These are phyloP conservation scores for Drosophila burlai DNA, from an alignment of 1,140 invertebrate genomes.

Conservation along the genomic window DNA sequence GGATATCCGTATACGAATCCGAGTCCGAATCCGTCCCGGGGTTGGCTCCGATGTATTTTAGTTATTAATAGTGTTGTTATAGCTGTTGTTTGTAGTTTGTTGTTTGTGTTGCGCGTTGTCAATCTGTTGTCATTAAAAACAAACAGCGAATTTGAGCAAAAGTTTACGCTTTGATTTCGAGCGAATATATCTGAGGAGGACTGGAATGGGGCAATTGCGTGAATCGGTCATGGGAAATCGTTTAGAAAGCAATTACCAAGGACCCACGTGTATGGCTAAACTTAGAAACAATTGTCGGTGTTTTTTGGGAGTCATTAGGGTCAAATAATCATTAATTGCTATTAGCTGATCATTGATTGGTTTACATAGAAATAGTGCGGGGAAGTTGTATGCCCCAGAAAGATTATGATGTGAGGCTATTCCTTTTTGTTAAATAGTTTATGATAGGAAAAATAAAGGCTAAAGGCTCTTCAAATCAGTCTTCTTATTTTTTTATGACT, in stretches of 20 bases:
- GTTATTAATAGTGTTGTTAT: slow-evolving; percentile 77
- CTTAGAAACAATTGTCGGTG: background rate
- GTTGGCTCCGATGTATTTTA: slow-evolving; percentile 58
- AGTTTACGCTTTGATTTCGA: slow-evolving; percentile 49
- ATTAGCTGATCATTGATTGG: background rate
- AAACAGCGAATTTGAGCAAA: slow-evolving; percentile 61
- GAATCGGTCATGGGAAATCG: slow-evolving; percentile 9
- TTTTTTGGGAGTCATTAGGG: slow-evolving; percentile 4
- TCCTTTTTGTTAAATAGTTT: too few relatives aligned
- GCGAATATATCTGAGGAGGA: background rate
- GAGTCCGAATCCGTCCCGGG: slow-evolving; percentile 13
- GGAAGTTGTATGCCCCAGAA: background rate
- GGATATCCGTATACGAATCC: slow-evolving; percentile 6
- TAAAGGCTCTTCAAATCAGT: too few relatives aligned
- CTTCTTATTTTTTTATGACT: background rate
- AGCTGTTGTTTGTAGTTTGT: slow-evolving; percentile 28
- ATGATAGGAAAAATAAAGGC: too few relatives aligned
- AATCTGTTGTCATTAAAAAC: slow-evolving; percentile 80
- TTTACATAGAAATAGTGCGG: background rate
- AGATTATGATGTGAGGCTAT: too few relatives aligned
- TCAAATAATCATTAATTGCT: slow-evolving; percentile 5
- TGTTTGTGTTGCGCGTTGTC: slow-evolving; percentile 60
- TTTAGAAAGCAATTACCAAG: slow-evolving; percentile 15
- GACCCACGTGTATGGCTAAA: background rate
- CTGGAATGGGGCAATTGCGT: background rate